phyloP scores from a whole-genome alignment of 1,140 invertebrate genomes.

The Cyclargus thomasi region DNA sequence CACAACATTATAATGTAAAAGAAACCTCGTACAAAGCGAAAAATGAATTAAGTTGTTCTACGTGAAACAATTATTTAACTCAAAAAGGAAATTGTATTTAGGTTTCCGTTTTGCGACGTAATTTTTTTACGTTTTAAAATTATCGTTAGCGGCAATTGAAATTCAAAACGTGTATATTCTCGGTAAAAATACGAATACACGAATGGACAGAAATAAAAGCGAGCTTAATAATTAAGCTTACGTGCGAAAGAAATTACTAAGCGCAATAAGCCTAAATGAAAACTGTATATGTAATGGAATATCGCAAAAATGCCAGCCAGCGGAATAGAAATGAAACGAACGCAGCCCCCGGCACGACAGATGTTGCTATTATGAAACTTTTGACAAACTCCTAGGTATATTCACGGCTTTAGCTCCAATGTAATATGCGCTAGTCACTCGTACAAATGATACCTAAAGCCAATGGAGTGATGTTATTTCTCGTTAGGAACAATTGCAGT shows the following conservation, averaged over 20 bases:
- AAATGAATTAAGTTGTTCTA: slow-evolving; percentile 9
- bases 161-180: slow-evolving; percentile 15
- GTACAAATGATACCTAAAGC: background rate
- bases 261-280: slow-evolving; percentile 9
- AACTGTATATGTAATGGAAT: slow-evolving; percentile 13
- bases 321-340: slow-evolving; percentile 1
- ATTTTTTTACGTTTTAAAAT: slow-evolving; percentile 14
- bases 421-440: background rate
- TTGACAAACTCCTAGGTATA: background rate
- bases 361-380: slow-evolving; percentile 6
- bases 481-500: too few relatives aligned
- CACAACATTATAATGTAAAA: background rate
- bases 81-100: slow-evolving; percentile 12
- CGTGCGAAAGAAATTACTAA: background rate
- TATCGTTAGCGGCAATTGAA: slow-evolving; percentile 5
- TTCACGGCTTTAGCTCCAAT: background rate
- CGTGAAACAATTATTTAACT: slow-evolving; percentile 6
- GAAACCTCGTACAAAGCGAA: background rate
- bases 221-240: slow-evolving; percentile 7
- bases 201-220: slow-evolving; percentile 8
- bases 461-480: too few relatives aligned
- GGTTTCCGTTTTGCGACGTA: background rate
- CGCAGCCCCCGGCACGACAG: background rate
- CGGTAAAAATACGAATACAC: slow-evolving; percentile 1
- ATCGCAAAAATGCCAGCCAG: background rate